Evolutionary conservation across 92 coral and sea anemone species (phyloP).

Genomic region (Palythoa caribaeorum): DNA sequence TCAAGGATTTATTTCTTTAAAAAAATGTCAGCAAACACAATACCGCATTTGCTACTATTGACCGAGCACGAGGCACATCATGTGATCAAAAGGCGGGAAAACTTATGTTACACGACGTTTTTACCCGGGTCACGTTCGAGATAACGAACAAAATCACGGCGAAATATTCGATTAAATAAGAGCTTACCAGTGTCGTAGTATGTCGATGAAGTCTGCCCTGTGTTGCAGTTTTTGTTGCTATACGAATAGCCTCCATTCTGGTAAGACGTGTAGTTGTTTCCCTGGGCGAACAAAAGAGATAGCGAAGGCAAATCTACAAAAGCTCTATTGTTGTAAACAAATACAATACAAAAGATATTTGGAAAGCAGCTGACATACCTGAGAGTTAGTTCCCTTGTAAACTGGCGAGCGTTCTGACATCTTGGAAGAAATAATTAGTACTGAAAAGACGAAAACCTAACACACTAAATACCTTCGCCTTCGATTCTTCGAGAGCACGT

Average conservation of each 20-base stretch:
- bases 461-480: background rate
- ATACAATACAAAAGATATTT: background rate
- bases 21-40: background rate
- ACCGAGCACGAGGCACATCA: background rate
- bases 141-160: background rate
- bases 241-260: conserved; percentile 16
- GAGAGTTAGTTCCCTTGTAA: conserved; percentile 39
- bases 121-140: background rate
- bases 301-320: background rate
- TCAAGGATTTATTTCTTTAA: too few relatives aligned
- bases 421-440: background rate
- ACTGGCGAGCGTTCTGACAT: conserved; percentile 38
- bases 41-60: too few relatives aligned
- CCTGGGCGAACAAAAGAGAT: background rate
- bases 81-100: conserved; percentile 14
- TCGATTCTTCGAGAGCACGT: background rate
- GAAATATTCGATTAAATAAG: background rate
- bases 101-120: background rate
- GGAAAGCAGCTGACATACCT: conserved; percentile 15
- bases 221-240: conserved; percentile 14
- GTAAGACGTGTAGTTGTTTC: conserved; percentile 34
- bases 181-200: conserved; percentile 39
- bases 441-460: background rate
- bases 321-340: background rate
- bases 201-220: conserved; percentile 28